Base-by-base conservation (phyloP, 2,797 vertebrate genomes). In the Rhabdomys pumilio region DNA sequence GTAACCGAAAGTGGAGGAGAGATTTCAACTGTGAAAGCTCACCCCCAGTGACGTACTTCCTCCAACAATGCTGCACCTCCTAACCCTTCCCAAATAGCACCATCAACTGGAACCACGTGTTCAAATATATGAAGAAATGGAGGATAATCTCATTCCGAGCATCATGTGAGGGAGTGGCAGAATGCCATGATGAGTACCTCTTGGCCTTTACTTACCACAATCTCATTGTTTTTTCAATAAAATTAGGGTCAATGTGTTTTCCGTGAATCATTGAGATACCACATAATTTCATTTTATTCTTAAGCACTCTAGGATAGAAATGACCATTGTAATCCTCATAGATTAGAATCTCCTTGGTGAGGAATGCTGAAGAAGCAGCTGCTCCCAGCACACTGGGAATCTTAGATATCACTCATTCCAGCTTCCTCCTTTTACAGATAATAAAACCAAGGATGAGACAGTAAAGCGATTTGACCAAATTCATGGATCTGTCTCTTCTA, bases 391-490 rank as follows among this genome's bases (percentile, higher is more conserved):
- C 59, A 8, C 2, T 55, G 44, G 38, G 31, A 90, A 69, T 79
- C 57, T 85, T 85, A 65, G n/a, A 24, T 29, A 90, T 67, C 17
- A 77, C 88, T 89, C 59, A 69, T 3, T 83, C 34, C 9, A 87
- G 34, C 22, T 55, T 92, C 61, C 20, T 96, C 19, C 63, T 92
- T 94, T 96, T 91, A 92, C 4, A 69, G 41, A 86, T 57, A 93
- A 92, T 44, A 89, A 95, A 89, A 31, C 55, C 73, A 8, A 96
- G 44, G 41, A 26, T 44, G 44, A 90, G 29, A 87, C 44, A n/a
- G 31, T 89, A 86, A 94, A 92, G n/a, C 4, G 8, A 91, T 67
- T 93, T 95, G 41, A 72, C 38, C 53, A 89, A 81, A 89, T 69
- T 89, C 92, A 69, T 41, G 41, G 89, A 89, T n/a, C 24, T 76